These are phyloP conservation scores for Danio rerio DNA, from an alignment of 2,113 vertebrate genomes.

Conservation along the genomic window DNA sequence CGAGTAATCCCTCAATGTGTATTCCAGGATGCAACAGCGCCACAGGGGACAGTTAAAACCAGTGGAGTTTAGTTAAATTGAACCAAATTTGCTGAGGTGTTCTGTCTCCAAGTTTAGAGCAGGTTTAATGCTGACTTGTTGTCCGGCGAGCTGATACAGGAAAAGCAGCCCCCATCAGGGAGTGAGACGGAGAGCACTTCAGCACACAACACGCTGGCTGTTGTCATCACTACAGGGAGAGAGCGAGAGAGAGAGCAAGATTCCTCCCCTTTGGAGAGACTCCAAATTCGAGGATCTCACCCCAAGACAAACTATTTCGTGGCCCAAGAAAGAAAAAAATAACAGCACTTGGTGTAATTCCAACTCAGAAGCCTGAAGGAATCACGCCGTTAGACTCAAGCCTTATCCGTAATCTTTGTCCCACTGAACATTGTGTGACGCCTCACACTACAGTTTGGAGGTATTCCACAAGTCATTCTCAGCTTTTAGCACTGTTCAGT, in stretches of 20 bases:
- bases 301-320: slow-evolving; percentile 9
- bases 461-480: slow-evolving; percentile 36
- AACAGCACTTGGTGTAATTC: slow-evolving; percentile 1
- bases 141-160: slow-evolving; percentile 9
- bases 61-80: not conserved
- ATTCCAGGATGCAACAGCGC: not conserved
- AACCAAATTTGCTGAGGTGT: slow-evolving; percentile 4
- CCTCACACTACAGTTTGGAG: not conserved
- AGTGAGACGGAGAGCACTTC: slow-evolving; percentile 2
- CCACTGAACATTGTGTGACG: not conserved
- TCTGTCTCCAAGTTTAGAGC: slow-evolving; percentile 20
- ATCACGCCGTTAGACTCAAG: slow-evolving; percentile 17
- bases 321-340: not conserved
- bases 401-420: slow-evolving; percentile 32
- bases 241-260: slow-evolving; percentile 14
- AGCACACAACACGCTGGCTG: not conserved
- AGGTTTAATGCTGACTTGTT: slow-evolving; percentile 20
- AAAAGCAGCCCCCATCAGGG: slow-evolving; percentile 1
- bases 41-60: not conserved
- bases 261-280: slow-evolving; percentile 35
- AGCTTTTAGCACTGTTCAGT: not conserved
- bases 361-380: not conserved
- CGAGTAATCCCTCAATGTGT: slow-evolving; percentile 11
- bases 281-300: slow-evolving; percentile 19
- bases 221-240: slow-evolving; percentile 31